Base-by-base conservation (phyloP, 2,888 invertebrate species). In the Drosophila multiciliata region DNA sequence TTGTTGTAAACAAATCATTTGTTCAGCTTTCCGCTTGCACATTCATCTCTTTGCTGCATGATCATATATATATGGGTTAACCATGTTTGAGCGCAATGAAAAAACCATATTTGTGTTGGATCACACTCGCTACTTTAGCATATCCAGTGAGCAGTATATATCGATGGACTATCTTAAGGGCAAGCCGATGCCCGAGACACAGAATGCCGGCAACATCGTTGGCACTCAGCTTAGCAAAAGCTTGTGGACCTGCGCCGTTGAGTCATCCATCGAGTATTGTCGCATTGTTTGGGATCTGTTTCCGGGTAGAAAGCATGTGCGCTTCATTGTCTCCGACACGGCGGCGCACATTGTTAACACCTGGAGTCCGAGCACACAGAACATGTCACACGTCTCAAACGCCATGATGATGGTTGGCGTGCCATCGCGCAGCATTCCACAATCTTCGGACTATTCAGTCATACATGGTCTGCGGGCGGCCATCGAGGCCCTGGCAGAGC, bases 211-310 rank as follows among this genome's bases (percentile, higher is more conserved):
- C 3, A 57, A 54, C 29, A 61, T 29, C 17, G 48, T 48, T n/a
- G 77, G 83, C 9, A 75, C 78, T 8, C 97, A 98, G 1, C 96
- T 99, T 73, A 96, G 96, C 74, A 99, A 99, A 93, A 97, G 98
- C 0, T 92, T 99, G 62, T 99, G 99, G 99, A 99, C 99, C 0
- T 98, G 97, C 90, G 97, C 97, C 80, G 97, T 99, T 0, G 99
- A 99, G 94, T 97, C 98, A 1, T 96, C 98, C 0, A 95, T 99
- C 69, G 99, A 99, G 93, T 99, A 99, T 92, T 98, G 98, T 87
- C 95, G 99, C 32, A 97, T 99, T 82, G 97, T 98, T 1, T 98
- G 98, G 97, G 99, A 99, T 93, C 94, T 99, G n/a, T 99, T 98
- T 94, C 98, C 99, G 0, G 95, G 95, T 69, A 97, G 96, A 70